Base-by-base conservation (phyloP, 2,113 vertebrate species). In the Pyrgilauda ruficollis region DNA sequence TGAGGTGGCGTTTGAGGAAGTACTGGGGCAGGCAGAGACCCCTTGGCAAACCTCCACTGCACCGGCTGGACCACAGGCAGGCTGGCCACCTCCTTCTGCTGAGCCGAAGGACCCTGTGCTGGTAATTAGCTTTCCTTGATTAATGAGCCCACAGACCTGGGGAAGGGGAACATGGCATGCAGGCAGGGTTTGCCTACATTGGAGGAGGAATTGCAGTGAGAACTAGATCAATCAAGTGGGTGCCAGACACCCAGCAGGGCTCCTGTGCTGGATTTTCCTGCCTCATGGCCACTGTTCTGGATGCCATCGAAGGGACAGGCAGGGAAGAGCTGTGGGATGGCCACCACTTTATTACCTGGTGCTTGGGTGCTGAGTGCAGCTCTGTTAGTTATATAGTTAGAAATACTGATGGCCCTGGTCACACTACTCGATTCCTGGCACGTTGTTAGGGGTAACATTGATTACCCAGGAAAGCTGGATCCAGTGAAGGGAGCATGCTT, bases 381-480 rank as follows among this genome's bases (percentile, higher is more conserved):
- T 66, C 41, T 56, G 77, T 35, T 58, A 4, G 28, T 15, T n/a
- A n/a, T n/a, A n/a, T n/a, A n/a, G n/a, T n/a, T n/a, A n/a, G 46
- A 43, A 30, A 23, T 35, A 41, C 26, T 15, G 55, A 55, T 35
- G 30, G 14, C 26, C 52, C 58, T 35, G 41, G 21, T 55, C 35
- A n/a, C 31, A 15, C 14, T 9, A 1, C 58, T 31, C 1, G 2
- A 61, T 20, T 35, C 41, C 12, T 0, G 13, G 33, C 7, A 13
- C 3, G 12, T 67, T 0, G 0, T 47, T 30, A 75, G 49, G 44
- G 39, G 11, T 47, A 11, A 41, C 0, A 17, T 8, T 46, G 17
- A 20, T 84, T 56, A 28, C 13, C 43, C 26, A 43, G 24, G 79
- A 18, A 52, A 69, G 16, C 43, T 0, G 0, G 55, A 31, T 53